Base-by-base conservation (phyloP, 2,888 invertebrate genomes). In the Lasioglossum leucozonium region DNA sequence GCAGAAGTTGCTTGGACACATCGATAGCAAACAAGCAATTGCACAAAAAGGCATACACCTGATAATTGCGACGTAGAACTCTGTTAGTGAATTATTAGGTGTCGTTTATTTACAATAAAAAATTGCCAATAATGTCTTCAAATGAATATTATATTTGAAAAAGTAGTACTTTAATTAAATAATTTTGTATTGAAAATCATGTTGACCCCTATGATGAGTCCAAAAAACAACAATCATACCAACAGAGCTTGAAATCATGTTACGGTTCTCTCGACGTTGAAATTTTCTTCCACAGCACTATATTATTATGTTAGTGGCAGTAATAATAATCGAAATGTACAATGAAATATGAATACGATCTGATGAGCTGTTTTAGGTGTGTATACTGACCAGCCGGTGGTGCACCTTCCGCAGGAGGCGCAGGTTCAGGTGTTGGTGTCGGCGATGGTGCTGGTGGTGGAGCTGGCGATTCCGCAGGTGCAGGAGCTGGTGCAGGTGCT, bases 361-460 rank as follows among this genome's bases (percentile, higher is more conserved):
- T 34, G 34, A 22, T 18, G 34, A 8, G 34, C 18, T 30, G 8
- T 10, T 65, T 65, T 34, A 65, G 18, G 10, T 18, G 30, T 10
- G 16, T 18, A 65, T 65, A 86, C 86, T 71, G 51, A 86, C 86
- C 94, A 26, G 92, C 91, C 22, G 91, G 92, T 44, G 89, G 89
- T 72, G 93, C 92, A 10, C 86, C 90, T 79, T 90, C 90, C 72
- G 89, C 88, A 30, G 91, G 91, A 51, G 51, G 51, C 10, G 51
- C 51, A 74, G 89, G 89, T 94, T 84, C 81, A 1, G 84, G 73
- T 3, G 84, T 75, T 8, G 94, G 95, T 72, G 94, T 94, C 77
- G 94, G 95, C 0, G 94, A 92, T 10, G 95, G 93, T 79, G 93
- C 94, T 83, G 90, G 90, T 18, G 91, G 87, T 10, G 90, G 83